These are phyloP conservation scores for Scaptodrosophila latifasciaeformis DNA, from an alignment of 2,888 invertebrate genomes.

Conservation along the genomic window DNA sequence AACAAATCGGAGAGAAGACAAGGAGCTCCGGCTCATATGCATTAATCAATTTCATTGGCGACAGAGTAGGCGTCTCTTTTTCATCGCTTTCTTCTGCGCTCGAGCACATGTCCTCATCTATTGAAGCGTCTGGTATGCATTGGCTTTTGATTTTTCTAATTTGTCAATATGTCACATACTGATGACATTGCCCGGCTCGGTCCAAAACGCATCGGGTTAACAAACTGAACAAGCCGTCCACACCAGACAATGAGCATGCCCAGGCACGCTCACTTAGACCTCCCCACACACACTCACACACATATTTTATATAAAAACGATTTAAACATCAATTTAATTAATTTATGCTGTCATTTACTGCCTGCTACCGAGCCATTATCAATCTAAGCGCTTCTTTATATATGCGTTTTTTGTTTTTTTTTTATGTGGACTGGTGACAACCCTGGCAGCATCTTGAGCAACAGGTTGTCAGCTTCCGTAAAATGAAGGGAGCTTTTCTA, in stretches of 20 bases:
- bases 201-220: constrained; percentile 25
- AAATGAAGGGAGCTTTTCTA: constrained; percentile 39
- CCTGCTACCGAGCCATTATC: not conserved
- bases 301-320: constrained; percentile 25
- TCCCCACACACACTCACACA: too few species aligned
- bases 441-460: constrained; percentile 30
- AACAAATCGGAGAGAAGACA: not conserved
- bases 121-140: constrained; percentile 1
- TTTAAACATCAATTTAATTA: constrained; percentile 62
- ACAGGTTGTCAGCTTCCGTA: constrained; percentile 48
- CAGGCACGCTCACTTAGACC: too few species aligned
- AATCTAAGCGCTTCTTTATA: too few species aligned
- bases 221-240: constrained; percentile 20
- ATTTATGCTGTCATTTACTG: constrained; percentile 47
- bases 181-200: not conserved
- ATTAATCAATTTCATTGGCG: constrained; percentile 51
- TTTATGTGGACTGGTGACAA: constrained; percentile 35
- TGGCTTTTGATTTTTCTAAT: constrained; percentile 38
- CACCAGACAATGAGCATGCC: not conserved
- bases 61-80: not conserved
- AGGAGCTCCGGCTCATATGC: constrained; percentile 27
- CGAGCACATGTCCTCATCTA: not conserved
- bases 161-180: constrained; percentile 53
- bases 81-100: not conserved
- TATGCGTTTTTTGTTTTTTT: too few species aligned